phyloP scores from a whole-genome alignment of 2,888 invertebrate species.

The Limnephilus lunatus region DNA sequence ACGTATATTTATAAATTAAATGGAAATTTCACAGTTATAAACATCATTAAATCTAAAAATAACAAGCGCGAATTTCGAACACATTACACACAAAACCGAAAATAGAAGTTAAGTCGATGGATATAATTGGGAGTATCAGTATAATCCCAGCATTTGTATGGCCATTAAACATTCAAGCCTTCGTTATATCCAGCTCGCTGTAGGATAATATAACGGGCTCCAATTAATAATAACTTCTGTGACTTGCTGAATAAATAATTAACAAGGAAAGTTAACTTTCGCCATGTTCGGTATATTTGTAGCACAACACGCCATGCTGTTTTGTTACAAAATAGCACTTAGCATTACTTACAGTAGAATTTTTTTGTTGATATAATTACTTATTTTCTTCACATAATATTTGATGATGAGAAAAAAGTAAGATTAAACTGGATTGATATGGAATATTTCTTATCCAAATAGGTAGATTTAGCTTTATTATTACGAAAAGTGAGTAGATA shows the following conservation, averaged over 20 bases:
- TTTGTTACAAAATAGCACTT: background rate
- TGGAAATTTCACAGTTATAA: background rate
- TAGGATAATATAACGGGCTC: background rate
- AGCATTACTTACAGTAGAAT: background rate
- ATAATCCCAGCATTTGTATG: background rate
- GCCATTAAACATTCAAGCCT: background rate
- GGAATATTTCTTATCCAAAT: too few species aligned
- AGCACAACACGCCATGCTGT: background rate
- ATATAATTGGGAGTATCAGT: background rate
- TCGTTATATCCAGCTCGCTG: background rate
- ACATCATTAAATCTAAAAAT: background rate
- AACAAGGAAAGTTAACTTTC: background rate
- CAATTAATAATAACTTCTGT: background rate
- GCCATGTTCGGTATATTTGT: background rate
- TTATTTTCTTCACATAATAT: too few species aligned
- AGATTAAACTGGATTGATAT: too few species aligned
- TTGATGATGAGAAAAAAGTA: too few species aligned
- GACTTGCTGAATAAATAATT: background rate
- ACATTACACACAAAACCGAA: background rate
- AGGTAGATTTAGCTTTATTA: too few species aligned
- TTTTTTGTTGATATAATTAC: too few species aligned
- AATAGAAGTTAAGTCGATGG: background rate
- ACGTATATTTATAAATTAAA: background rate
- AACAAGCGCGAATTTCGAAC: background rate
- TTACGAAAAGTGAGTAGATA: too few species aligned